These are phyloP conservation scores for Eublepharis macularius DNA, from an alignment of 2,113 vertebrate species.

Conservation along the genomic window DNA sequence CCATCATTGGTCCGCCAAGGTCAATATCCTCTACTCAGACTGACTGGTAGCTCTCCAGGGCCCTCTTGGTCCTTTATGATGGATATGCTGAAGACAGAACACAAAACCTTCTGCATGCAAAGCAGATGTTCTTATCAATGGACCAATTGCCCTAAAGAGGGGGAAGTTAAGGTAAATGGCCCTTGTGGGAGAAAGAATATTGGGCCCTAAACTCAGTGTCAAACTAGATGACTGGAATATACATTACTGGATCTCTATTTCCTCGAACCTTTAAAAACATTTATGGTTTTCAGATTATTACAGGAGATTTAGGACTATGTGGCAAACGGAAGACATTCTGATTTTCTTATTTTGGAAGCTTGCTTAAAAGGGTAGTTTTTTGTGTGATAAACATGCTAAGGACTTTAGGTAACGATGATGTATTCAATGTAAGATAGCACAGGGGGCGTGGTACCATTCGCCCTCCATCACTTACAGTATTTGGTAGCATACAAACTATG, in stretches of 20 bases:
- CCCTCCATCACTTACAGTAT: neutral
- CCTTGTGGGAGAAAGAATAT: neutral
- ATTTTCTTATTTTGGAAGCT: neutral
- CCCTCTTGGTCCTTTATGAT: too few species aligned
- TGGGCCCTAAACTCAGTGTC: too few species aligned
- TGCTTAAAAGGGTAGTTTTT: neutral
- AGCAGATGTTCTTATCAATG: too few species aligned
- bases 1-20: too few species aligned
- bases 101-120: too few species aligned
- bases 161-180: neutral
- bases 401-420: neutral
- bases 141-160: neutral
- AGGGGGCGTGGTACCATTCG: neutral
- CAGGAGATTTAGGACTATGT: neutral
- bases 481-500: neutral
- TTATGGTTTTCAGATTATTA: neutral
- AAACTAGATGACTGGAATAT: too few species aligned
- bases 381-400: neutral
- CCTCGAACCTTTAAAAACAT: neutral
- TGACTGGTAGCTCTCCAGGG: too few species aligned
- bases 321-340: neutral
- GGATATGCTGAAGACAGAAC: too few species aligned
- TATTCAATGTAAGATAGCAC: neutral
- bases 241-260: neutral
- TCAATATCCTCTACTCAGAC: too few species aligned